These are phyloP conservation scores for Heliconius ismenius DNA, from an alignment of 2,888 invertebrate genomes.

Conservation along the genomic window DNA sequence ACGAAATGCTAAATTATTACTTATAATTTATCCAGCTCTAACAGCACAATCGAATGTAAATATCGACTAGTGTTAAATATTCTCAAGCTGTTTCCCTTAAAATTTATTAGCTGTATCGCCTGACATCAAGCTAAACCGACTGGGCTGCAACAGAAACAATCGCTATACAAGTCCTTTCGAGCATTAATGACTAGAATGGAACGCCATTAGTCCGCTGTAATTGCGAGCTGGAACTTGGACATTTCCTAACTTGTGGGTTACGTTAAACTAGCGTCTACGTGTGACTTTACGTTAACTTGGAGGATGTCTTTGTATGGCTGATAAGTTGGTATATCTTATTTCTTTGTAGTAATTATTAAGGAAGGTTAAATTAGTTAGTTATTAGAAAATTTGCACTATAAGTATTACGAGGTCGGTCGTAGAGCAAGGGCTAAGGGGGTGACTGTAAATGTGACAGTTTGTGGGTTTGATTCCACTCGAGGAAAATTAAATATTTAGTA, in stretches of 20 bases:
- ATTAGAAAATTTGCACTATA: too few relatives aligned
- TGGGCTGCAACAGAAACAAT: conserved; percentile 43
- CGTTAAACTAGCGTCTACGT: conserved; percentile 39
- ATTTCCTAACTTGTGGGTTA: conserved; percentile 44
- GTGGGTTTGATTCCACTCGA: too few relatives aligned
- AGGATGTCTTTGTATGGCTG: conserved; percentile 15
- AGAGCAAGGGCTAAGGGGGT: too few relatives aligned
- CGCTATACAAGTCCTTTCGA: conserved; percentile 44
- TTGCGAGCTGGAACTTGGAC: conserved; percentile 45
- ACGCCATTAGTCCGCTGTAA: conserved; percentile 45
- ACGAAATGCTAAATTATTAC: not conserved
- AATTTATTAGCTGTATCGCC: conserved; percentile 33
- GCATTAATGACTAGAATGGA: conserved; percentile 46
- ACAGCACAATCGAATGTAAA: conserved; percentile 7
- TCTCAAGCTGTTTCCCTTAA: conserved; percentile 26
- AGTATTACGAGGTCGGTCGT: too few relatives aligned
- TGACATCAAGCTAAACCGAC: conserved; percentile 40
- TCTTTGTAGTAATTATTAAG: not conserved
- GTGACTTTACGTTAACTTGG: conserved; percentile 33
- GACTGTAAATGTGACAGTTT: too few relatives aligned
- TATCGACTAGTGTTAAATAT: conserved; percentile 23
- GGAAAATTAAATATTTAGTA: too few relatives aligned
- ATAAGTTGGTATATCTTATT: conserved; percentile 4
- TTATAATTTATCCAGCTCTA: not conserved
- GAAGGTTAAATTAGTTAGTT: too few relatives aligned